These are phyloP conservation scores for Apocheima hispidaria DNA, from an alignment of 2,888 invertebrate genomes.

Conservation along the genomic window DNA sequence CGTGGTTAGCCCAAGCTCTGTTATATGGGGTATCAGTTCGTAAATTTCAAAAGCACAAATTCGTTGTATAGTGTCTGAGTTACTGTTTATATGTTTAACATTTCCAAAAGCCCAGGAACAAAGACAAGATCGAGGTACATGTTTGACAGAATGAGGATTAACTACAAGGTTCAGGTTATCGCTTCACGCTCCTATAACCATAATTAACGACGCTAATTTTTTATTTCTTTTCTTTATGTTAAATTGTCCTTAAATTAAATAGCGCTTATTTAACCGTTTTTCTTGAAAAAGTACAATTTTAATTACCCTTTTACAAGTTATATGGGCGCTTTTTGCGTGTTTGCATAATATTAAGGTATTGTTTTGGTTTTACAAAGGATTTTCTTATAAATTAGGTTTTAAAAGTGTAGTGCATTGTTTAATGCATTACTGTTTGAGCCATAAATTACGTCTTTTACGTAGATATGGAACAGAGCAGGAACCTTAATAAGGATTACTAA, in stretches of 20 bases:
- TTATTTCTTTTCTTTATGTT: conserved; percentile 42
- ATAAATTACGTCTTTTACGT: not conserved
- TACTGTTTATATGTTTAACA: conserved; percentile 19
- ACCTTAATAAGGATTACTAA: too few relatives aligned
- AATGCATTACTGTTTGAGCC: conserved; percentile 5
- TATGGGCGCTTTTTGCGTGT: conserved; percentile 41
- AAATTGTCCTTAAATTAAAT: conserved; percentile 33
- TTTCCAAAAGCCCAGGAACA: conserved; percentile 43
- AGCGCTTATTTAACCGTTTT: conserved; percentile 25
- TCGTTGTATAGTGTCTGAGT: not conserved
- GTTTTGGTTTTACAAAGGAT: conserved; percentile 9
- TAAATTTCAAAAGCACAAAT: too few relatives aligned
- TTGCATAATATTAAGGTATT: conserved; percentile 40
- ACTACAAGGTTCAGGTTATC: conserved; percentile 30
- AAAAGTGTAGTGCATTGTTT: not conserved
- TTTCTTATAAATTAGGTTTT: conserved; percentile 2
- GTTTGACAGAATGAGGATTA: conserved; percentile 44
- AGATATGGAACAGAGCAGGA: too few relatives aligned
- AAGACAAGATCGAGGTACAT: conserved; percentile 48
- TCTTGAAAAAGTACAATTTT: conserved; percentile 38
- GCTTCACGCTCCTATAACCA: conserved; percentile 45
- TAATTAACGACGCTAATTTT: conserved; percentile 43
- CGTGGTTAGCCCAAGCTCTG: too few relatives aligned
- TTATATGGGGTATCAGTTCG: too few relatives aligned
- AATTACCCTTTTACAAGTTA: conserved; percentile 43